Percentiles rank a stretch among this genome's conserved stretches.
Conservation (phyloP, 2,113 vertebrate species). For the Callithrix jacchus region DNA sequence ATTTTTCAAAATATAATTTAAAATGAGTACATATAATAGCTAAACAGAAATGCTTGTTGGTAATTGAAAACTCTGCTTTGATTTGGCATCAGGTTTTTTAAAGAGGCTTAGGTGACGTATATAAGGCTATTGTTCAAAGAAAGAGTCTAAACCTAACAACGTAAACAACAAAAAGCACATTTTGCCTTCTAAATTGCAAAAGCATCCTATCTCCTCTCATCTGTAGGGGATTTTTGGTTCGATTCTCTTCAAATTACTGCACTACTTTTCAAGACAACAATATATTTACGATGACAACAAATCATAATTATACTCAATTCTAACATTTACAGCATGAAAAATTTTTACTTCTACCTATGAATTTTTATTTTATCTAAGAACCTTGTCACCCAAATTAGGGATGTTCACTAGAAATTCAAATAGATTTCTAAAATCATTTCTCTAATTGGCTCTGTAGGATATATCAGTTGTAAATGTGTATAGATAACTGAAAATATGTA, state of each 20-base stretch:
- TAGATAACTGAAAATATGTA: neutral
- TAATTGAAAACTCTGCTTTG: constrained; percentile 50
- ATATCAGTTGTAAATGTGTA: neutral
- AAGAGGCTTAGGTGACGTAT: neutral
- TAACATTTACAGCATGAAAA: constrained; percentile 33
- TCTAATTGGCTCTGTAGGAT: neutral
- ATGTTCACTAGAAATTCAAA: constrained; percentile 24
- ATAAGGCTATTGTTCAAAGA: neutral
- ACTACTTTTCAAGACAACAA: constrained; percentile 58
- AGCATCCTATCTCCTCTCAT: neutral
- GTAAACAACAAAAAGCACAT: neutral
- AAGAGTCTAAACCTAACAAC: neutral
- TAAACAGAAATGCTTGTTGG: neutral
- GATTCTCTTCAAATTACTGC: neutral
- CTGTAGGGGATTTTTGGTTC: neutral
- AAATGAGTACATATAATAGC: constrained; percentile 33
- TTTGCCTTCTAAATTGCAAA: neutral
- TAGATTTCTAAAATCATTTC: constrained; percentile 8
- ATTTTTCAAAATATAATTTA: constrained; percentile 38
- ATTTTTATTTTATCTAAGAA: constrained; percentile 60
- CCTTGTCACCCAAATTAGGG: constrained; percentile 8
- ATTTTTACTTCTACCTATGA: constrained; percentile 18
- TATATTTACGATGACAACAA: neutral
- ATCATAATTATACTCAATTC: neutral
- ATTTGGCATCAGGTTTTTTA: constrained; percentile 28